Percentiles rank a stretch among this genome's conserved stretches.
phyloP scores from a whole-genome alignment of 2,888 invertebrate genomes.

The Agrochola lychnidis region DNA sequence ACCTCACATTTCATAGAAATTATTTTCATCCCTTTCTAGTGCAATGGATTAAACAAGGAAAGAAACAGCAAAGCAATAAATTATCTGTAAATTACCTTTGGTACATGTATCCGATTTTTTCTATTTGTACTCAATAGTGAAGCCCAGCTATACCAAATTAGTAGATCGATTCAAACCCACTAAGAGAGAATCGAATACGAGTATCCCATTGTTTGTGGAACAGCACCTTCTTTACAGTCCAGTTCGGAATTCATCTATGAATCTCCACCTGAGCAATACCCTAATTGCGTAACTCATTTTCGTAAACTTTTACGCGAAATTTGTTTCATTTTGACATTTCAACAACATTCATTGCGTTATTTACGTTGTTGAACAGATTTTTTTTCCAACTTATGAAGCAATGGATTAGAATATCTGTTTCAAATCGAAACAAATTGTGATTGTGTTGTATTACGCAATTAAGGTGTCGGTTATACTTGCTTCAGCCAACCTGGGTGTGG shows the following conservation, averaged over 20 bases:
- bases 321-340: too few species aligned
- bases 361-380: too few species aligned
- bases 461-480: not conserved
- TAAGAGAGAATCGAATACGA: not conserved
- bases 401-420: too few species aligned
- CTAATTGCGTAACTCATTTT: too few species aligned
- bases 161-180: conserved; percentile 19
- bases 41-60: conserved; percentile 34
- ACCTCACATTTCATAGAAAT: not conserved
- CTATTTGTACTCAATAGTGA: conserved; percentile 53
- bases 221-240: not conserved
- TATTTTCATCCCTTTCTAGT: conserved; percentile 43
- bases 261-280: not conserved
- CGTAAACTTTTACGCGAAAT: too few species aligned
- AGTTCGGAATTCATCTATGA: not conserved
- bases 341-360: too few species aligned
- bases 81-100: conserved; percentile 63
- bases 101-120: conserved; percentile 62
- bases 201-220: not conserved
- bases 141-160: conserved; percentile 12
- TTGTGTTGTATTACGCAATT: too few species aligned
- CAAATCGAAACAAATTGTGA: too few species aligned
- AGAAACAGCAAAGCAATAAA: conserved; percentile 61
- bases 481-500: not conserved
- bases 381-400: too few species aligned